Evolutionary conservation across 2,113 vertebrate genomes (phyloP), one percentile per base, ranked within the genome.

Genomic region (Phycodurus eques): DNA sequence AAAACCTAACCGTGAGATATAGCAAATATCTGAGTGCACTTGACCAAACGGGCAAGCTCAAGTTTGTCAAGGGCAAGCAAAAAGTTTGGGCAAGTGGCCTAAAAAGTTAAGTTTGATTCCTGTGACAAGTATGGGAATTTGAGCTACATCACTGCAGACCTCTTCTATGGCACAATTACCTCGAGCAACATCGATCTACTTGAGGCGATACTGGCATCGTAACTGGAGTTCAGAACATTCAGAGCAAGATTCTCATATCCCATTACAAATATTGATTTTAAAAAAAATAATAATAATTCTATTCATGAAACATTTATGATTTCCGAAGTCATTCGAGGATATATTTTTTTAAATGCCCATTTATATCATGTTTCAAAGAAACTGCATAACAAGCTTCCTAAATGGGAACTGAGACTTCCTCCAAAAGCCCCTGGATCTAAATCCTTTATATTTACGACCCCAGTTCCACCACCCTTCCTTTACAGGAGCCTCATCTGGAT

Each of bases 401-500:
- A 88, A 84, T 75, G 46, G 72, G 76, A 77, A 83, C 85, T 83
- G 68, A 67, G 75, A 79, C 69, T 83, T 76, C 73, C 74, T 85
- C 85, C 78, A 74, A 86, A 79, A 78, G 76, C 72, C 74, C 22
- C 66, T 77, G 80, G 61, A 80, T 77, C 59, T 87, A 80, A 89
- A 90, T 84, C 75, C 80, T 85, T 74, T 82, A 79, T 89, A 89
- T 90, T 89, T 90, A 86, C 90, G 86, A 82, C 68, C 74, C 75
- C 82, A 20, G 78, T 82, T 75, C 86, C 83, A 89, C 65, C 81
- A 71, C 77, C 75, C 61, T 71, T 73, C 78, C 68, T 88, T 91
- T 87, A 90, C 74, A 85, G 87, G 85, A 85, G 53, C 82, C 88
- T 86, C 85, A 84, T 75, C 81, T 80, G 84, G 82, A 90, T 92